These are phyloP conservation scores for Cataglyphis cursor DNA, from an alignment of 2,888 invertebrate genomes.

Conservation along the genomic window DNA sequence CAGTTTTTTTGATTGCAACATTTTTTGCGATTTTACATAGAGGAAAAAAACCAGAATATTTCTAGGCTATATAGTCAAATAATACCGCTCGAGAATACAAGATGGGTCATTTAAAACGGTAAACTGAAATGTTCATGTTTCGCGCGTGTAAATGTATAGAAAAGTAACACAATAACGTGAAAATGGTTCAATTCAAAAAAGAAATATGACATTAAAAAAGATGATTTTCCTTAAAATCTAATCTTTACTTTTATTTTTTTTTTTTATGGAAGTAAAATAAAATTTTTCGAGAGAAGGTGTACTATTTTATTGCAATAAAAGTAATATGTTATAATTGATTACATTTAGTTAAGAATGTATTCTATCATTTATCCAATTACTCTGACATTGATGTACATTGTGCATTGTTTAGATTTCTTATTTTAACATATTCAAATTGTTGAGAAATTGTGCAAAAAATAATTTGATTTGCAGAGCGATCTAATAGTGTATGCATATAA, in stretches of 20 bases:
- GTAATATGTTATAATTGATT: background rate
- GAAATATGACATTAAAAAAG: background rate
- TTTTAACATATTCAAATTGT: background rate
- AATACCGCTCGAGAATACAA: background rate
- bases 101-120: background rate
- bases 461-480: constrained; percentile 73
- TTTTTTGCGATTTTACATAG: background rate
- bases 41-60: background rate
- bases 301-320: background rate
- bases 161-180: background rate
- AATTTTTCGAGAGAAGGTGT: background rate
- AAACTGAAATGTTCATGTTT: background rate
- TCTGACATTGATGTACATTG: background rate
- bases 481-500: constrained; percentile 70
- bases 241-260: background rate
- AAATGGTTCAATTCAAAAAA: constrained; percentile 4
- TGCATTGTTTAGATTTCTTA: background rate
- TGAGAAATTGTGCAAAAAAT: constrained; percentile 38
- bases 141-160: background rate
- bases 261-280: background rate
- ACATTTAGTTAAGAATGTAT: background rate
- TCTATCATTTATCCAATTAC: background rate
- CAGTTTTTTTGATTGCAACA: background rate
- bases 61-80: background rate
- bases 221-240: background rate